Evolutionary conservation across 2,888 invertebrate species (phyloP).

Genomic region (Nomada ferruginata): DNA sequence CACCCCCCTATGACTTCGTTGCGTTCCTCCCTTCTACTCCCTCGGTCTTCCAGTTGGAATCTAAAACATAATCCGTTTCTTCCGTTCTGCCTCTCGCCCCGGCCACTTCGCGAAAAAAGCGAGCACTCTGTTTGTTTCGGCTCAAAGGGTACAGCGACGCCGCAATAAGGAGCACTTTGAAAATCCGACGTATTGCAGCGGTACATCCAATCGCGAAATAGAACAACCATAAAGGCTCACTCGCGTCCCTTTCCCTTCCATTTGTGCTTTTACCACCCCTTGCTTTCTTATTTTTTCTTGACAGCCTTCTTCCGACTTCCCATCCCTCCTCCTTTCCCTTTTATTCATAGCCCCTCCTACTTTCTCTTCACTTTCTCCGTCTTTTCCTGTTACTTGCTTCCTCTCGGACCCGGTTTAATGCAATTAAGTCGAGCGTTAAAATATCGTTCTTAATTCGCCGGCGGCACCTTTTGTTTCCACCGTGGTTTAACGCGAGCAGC

Average conservation of each 20-base stretch:
- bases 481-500: slow-evolving; percentile 64
- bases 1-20: slow-evolving; percentile 11
- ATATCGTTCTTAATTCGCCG: slow-evolving; percentile 79
- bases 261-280: slow-evolving; percentile 27
- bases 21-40: slow-evolving; percentile 31
- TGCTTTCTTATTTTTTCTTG: slow-evolving; percentile 50
- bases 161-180: slow-evolving; percentile 59
- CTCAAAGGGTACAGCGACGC: slow-evolving; percentile 57
- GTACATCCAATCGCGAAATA: slow-evolving; percentile 65
- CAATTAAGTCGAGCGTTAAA: slow-evolving; percentile 80
- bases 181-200: slow-evolving; percentile 61
- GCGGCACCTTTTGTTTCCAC: slow-evolving; percentile 75
- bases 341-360: slow-evolving; percentile 39
- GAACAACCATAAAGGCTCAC: slow-evolving; percentile 57
- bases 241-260: slow-evolving; percentile 43
- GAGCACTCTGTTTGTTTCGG: slow-evolving; percentile 64
- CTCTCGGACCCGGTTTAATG: slow-evolving; percentile 73
- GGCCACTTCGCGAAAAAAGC: slow-evolving; percentile 56
- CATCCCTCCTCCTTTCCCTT: not conserved
- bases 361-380: slow-evolving; percentile 31
- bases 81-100: slow-evolving; percentile 48
- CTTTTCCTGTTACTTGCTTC: slow-evolving; percentile 26
- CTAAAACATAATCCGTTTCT: slow-evolving; percentile 67
- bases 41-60: slow-evolving; percentile 44
- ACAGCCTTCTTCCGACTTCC: slow-evolving; percentile 11